A percentile compares a stretch with the other conserved stretches of the same genome.
Evolutionary conservation across 2,113 vertebrate species (phyloP).

Genomic region (Halcyon malimbica): DNA sequence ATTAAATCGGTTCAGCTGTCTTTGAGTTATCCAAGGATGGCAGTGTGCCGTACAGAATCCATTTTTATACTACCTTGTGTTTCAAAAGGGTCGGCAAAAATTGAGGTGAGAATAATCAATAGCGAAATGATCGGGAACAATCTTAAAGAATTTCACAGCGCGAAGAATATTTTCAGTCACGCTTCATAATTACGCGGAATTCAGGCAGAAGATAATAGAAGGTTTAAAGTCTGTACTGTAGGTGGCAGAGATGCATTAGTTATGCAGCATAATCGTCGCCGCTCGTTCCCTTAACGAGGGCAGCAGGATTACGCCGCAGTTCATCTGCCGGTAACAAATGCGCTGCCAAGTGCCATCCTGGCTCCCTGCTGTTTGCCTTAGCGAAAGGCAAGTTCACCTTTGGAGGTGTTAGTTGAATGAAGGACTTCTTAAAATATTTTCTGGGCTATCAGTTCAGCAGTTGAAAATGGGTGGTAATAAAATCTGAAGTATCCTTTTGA

Average conservation of each 20-base stretch:
- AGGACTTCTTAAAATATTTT: not conserved
- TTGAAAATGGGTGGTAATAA: not conserved
- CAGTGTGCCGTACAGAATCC: not conserved
- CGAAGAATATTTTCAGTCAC: not conserved
- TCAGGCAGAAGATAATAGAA: not conserved
- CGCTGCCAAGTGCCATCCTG: not conserved
- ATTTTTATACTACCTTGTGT: not conserved
- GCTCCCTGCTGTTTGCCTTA: not conserved
- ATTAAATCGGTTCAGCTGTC: not conserved
- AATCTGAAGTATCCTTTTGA: not conserved
- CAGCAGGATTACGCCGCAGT: not conserved
- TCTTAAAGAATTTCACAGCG: rapidly evolving
- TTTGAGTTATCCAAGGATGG: not conserved
- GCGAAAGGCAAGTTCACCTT: not conserved
- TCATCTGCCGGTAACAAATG: not conserved
- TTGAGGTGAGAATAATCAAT: not conserved
- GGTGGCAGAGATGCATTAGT: slow-evolving; percentile 53
- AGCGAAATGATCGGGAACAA: not conserved
- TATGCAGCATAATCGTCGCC: not conserved
- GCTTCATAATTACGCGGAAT: not conserved
- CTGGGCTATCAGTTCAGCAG: not conserved
- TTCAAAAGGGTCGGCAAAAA: not conserved
- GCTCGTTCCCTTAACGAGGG: not conserved
- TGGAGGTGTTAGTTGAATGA: not conserved
- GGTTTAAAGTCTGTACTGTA: not conserved